Conservation (phyloP, 2,113 vertebrate species). For the Nothocercus nigrocapillus region DNA sequence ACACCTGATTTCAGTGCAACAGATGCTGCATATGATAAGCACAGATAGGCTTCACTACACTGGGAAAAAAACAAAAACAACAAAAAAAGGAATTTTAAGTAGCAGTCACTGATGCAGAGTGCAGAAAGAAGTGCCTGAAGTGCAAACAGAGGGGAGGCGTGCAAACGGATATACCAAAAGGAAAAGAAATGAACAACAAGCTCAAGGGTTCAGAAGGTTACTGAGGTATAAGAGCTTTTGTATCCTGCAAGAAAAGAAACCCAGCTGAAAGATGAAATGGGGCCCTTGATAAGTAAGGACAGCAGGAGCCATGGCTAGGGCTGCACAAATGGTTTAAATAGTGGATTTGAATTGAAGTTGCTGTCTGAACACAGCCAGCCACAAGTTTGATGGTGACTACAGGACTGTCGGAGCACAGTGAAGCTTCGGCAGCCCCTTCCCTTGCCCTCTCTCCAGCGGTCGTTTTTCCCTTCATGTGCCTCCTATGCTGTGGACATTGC, state of each 20-base stretch:
- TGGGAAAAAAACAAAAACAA: too few relatives aligned
- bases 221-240: not conserved
- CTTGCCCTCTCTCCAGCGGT: too few relatives aligned
- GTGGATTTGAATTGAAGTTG: not conserved
- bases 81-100: fast-evolving
- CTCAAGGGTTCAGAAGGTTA: not conserved
- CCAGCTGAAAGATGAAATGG: not conserved
- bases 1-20: fast-evolving
- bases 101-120: too few relatives aligned
- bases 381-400: not conserved
- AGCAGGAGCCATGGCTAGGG: not conserved
- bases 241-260: not conserved
- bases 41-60: fast-evolving
- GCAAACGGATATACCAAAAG: not conserved
- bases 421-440: not conserved
- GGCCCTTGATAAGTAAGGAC: not conserved
- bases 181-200: not conserved
- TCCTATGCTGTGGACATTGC: not conserved
- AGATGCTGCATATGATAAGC: fast-evolving
- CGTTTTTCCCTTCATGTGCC: not conserved
- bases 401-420: not conserved
- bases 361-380: not conserved
- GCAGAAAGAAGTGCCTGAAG: not conserved
- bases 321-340: not conserved
- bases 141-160: not conserved